Percentiles rank a stretch among this genome's conserved stretches.
Evolutionary conservation across 2,113 vertebrate species (phyloP).

Genomic region (Lepidiolamprologus cunningtoni): DNA sequence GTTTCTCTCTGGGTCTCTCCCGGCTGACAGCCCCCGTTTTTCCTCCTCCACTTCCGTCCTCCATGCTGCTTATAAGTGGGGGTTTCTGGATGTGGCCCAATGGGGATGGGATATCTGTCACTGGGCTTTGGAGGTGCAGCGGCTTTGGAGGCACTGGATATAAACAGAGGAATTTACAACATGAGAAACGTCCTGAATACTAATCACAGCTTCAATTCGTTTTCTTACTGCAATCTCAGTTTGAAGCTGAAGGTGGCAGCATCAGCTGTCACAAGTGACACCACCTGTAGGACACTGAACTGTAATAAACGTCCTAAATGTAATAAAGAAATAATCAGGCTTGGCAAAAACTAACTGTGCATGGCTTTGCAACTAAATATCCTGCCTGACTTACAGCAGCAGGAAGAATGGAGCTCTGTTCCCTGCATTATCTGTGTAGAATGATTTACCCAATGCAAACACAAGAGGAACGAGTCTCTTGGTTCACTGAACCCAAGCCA

Average conservation of each 20-base stretch:
- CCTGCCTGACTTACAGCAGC: not conserved
- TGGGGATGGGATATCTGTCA: conserved; percentile 63
- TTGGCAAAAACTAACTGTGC: not conserved
- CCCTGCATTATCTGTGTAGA: not conserved
- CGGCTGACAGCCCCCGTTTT: conserved; percentile 35
- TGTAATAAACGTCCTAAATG: not conserved
- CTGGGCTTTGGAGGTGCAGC: conserved; percentile 78
- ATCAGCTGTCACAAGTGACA: not conserved
- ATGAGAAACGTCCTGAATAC: not conserved
- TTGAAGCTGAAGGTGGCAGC: conserved; percentile 48
- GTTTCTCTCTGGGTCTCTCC: conserved; percentile 66
- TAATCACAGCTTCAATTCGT: not conserved
- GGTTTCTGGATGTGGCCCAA: conserved; percentile 46
- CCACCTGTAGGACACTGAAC: not conserved
- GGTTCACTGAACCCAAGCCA: not conserved
- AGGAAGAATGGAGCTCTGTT: not conserved
- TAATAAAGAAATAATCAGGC: not conserved
- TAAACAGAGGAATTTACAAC: not conserved
- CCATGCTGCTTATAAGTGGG: conserved; percentile 72
- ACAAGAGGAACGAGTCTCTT: not conserved
- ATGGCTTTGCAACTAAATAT: not conserved
- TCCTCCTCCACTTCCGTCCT: conserved; percentile 74
- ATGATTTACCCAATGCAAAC: conserved; percentile 39
- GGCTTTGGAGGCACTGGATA: conserved; percentile 93
- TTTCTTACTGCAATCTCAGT: not conserved